phyloP scores from a whole-genome alignment of 2,113 vertebrate genomes.

The cattle (Bos taurus) region ARS-UCD2.0 NC_037329.1:69625501-69626000 shows the following conservation, averaged over 20 bases:
- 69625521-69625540: background rate
- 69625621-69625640: background rate
- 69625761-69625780: background rate
- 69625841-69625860: background rate
- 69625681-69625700: background rate
- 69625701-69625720: background rate
- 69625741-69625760: background rate
- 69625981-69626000: background rate
- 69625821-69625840: background rate
- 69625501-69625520: background rate
- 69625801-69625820: background rate
- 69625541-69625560: too few relatives aligned
- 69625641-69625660: background rate
- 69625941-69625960: background rate
- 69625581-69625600: background rate
- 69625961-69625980: background rate
- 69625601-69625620: background rate
- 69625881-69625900: background rate
- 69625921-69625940: background rate
- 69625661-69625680: background rate
- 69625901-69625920: background rate
- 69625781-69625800: background rate
- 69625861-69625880: background rate
- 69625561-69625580: background rate
- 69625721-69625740: background rate